Conservation (phyloP, 2,888 invertebrate species). For the Ichneumoninae sp. region DNA sequence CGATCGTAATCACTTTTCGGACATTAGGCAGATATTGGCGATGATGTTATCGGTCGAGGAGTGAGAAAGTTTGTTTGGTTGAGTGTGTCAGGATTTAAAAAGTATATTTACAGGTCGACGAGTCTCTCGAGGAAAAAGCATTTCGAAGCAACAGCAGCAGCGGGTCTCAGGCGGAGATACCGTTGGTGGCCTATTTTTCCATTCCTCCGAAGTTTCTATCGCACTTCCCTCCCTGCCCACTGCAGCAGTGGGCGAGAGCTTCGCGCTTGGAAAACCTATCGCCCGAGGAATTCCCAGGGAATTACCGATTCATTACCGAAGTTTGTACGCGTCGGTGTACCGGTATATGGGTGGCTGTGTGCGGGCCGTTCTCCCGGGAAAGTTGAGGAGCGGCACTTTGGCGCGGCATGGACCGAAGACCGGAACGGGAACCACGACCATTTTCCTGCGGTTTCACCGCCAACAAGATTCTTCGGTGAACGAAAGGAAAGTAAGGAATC, state of each 20-base stretch:
- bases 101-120: slow-evolving; percentile 45
- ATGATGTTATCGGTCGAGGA: not conserved
- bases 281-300: slow-evolving; percentile 55
- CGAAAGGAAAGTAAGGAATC: slow-evolving; percentile 10
- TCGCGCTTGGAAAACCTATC: slow-evolving; percentile 51
- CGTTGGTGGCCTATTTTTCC: slow-evolving; percentile 53
- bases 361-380: slow-evolving; percentile 40
- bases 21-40: not conserved
- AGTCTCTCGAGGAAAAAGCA: slow-evolving; percentile 32
- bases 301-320: slow-evolving; percentile 68
- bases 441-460: slow-evolving; percentile 48
- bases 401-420: slow-evolving; percentile 30
- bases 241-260: slow-evolving; percentile 18
- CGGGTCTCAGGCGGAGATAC: slow-evolving; percentile 7
- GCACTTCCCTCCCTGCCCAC: not conserved
- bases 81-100: slow-evolving; percentile 7
- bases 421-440: slow-evolving; percentile 26
- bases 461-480: slow-evolving; percentile 27
- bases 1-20: slow-evolving; percentile 8
- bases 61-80: not conserved
- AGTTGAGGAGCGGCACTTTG: slow-evolving; percentile 58
- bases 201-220: slow-evolving; percentile 26
- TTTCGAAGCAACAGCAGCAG: slow-evolving; percentile 34
- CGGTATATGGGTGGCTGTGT: slow-evolving; percentile 3
- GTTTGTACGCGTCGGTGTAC: slow-evolving; percentile 45